A percentile compares a stretch with the other conserved stretches of the same genome.
Evolutionary conservation across 2,888 invertebrate species (phyloP).

Genomic region (Unio delphinus): DNA sequence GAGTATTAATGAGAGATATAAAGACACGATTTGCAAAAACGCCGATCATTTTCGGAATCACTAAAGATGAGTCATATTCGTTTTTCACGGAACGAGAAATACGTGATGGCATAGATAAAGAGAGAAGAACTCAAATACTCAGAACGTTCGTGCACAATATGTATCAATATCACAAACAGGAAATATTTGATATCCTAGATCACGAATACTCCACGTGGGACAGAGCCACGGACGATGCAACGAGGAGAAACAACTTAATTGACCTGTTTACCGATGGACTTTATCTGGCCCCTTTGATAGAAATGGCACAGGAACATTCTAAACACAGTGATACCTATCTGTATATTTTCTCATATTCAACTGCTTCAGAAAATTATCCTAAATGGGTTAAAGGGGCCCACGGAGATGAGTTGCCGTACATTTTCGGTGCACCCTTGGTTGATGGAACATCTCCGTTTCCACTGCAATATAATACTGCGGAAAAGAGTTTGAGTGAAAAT

Average conservation of each 20-base stretch:
- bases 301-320: conserved; percentile 91
- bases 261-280: conserved; percentile 91
- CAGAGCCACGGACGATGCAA: conserved; percentile 78
- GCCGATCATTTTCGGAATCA: conserved; percentile 65
- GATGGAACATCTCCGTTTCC: conserved; percentile 66
- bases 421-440: conserved; percentile 67
- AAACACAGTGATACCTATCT: conserved; percentile 75
- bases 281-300: conserved; percentile 87
- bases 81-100: conserved; percentile 87
- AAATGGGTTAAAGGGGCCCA: conserved; percentile 59
- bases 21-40: conserved; percentile 51
- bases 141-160: conserved; percentile 90
- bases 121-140: conserved; percentile 89
- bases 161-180: conserved; percentile 92
- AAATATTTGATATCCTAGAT: conserved; percentile 93
- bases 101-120: conserved; percentile 93
- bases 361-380: conserved; percentile 82
- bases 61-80: conserved; percentile 81
- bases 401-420: conserved; percentile 67
- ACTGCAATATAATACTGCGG: conserved; percentile 50
- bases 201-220: conserved; percentile 97
- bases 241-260: conserved; percentile 87
- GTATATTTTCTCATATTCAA: conserved; percentile 80
- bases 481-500: conserved; percentile 63
- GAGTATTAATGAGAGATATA: conserved; percentile 24